Evolutionary conservation across 1,140 invertebrate species (phyloP), one percentile per base, ranked within the genome.

Genomic region (Cotesia typhae): DNA sequence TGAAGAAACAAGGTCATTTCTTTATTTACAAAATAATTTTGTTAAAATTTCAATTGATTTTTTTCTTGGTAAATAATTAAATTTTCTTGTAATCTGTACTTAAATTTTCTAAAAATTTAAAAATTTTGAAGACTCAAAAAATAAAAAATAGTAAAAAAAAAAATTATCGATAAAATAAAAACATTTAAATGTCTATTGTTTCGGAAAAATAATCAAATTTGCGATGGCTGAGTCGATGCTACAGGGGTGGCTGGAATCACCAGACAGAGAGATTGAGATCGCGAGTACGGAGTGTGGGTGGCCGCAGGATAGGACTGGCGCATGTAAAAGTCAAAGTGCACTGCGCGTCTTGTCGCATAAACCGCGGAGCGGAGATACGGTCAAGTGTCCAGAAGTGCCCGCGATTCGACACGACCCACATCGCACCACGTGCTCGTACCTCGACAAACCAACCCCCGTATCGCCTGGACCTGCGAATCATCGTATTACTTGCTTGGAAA

Each of bases 211-310:
- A 47, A 47, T 47, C 6, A 47, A 47, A 47, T 47, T 47, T 47
- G 5, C 41, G 35, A 35, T 37, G 61, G 61, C 38, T n/a, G 36
- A 64, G 38, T 64, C 61, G 61, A 64, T 36, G 37, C n/a, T 41
- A 64, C 61, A 47, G 61, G 61, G 61, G 61, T 64, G 61, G 61
- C 37, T 37, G 61, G 61, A 64, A 47, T 38, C 28, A 47, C 41
- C 41, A 47, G 41, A 47, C 41, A 47, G 10, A 47, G 41, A 47
- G 41, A 47, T 47, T 47, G 12, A 36, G 61, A 37, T 36, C 37
- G 5, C n/a, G 12, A 12, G 36, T 64, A 5, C 10, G 35, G 61
- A 37, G 36, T 64, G 28, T 28, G 10, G 61, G 61, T 14, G 28
- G 61, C 4, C 36, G 12, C 2, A 41, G 28, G n/a, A 14, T 63